Evolutionary conservation across 2,113 vertebrate genomes (phyloP).

Genomic region (Engystomops pustulosus): DNA sequence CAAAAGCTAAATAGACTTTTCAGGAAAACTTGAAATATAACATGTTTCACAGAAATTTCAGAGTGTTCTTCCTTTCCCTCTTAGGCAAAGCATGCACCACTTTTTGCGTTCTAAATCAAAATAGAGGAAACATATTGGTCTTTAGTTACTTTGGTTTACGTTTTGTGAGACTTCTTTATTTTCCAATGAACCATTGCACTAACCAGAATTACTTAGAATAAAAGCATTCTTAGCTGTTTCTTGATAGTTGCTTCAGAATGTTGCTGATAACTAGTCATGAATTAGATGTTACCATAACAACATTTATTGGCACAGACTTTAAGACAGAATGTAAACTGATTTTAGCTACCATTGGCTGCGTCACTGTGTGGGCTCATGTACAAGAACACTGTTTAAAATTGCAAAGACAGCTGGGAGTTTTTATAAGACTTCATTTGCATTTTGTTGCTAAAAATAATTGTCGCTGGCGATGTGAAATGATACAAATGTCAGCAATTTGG

Average conservation of each 20-base stretch:
- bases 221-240: neutral
- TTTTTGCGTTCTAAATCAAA: too few relatives aligned
- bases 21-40: too few relatives aligned
- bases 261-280: conserved; percentile 39
- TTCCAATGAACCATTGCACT: too few relatives aligned
- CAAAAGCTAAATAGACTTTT: too few relatives aligned
- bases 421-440: conserved; percentile 49
- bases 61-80: too few relatives aligned
- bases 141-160: too few relatives aligned
- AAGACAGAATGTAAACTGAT: conserved; percentile 55
- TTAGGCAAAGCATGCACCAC: too few relatives aligned
- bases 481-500: conserved; percentile 41
- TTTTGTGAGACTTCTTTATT: too few relatives aligned
- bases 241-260: neutral
- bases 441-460: conserved; percentile 55
- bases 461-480: conserved; percentile 21
- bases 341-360: conserved; percentile 50
- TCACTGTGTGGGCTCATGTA: conserved; percentile 51
- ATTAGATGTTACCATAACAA: conserved; percentile 57
- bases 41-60: too few relatives aligned
- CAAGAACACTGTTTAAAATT: conserved; percentile 33
- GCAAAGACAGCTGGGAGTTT: conserved; percentile 54
- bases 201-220: neutral
- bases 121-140: too few relatives aligned
- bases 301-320: conserved; percentile 38